Evolutionary conservation across 1,140 invertebrate genomes (phyloP), one percentile per base, ranked within the genome.

Genomic region (Prorops nasuta): DNA sequence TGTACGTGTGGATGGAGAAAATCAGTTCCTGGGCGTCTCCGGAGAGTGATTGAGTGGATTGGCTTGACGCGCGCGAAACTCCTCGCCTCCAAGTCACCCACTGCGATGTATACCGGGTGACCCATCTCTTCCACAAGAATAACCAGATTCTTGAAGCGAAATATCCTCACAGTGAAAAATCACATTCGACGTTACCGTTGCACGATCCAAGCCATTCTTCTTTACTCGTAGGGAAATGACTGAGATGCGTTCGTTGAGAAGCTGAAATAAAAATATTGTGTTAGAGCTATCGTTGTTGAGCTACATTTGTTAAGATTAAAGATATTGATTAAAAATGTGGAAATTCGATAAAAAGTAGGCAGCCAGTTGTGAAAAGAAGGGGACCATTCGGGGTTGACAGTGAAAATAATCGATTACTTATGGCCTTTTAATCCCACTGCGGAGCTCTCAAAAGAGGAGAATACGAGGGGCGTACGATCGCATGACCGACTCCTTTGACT

Each of bases 11-110:
- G 15, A 21, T 22, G 18, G 28, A 17, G 24, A 36, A 24, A 31
- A 17, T 35, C 21, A 22, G 38, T 46, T 35, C 39, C 38, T 32
- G 21, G 18, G 44, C 28, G 38, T 52, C 51, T 46, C 51, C 20
- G 40, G 51, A 56, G 50, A 48, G 54, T 42, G 44, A 48, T 42
- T 22, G 52, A 55, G 52, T 55, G 52, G 52, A 55, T 55, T 55
- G 52, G 48, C 52, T 51, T 51, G 52, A 55, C 49, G 52, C 49
- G n/a, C n/a, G 36, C 49, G 49, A 24, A 55, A 39, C 49, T 51
- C 43, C 52, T 21, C 52, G 42, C 49, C 52, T 51, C 36, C 39
- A 41, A 45, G 48, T 51, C 42, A 44, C 52, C 43, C 38, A 36
- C 42, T n/a, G n/a, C n/a, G n/a, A n/a, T n/a, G n/a, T n/a, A n/a